These are phyloP conservation scores for Crocodylus rhombifer DNA, from an alignment of 2,797 vertebrate genomes.

Conservation along the genomic window DNA sequence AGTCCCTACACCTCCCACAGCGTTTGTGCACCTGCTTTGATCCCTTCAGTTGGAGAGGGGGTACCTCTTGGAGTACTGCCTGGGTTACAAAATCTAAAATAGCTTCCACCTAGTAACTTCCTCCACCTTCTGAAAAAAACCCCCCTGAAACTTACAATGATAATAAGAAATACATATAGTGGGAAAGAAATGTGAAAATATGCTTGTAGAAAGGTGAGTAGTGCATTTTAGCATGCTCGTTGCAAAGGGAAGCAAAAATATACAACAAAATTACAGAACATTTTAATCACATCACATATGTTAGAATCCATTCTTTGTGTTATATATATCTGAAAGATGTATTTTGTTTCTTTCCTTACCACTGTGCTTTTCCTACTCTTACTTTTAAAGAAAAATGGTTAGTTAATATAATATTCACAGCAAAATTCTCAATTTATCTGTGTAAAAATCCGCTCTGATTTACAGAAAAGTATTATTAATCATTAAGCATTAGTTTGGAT, in stretches of 20 bases:
- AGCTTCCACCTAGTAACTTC: neutral
- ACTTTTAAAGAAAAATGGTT: neutral
- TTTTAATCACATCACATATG: neutral
- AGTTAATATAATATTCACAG: neutral
- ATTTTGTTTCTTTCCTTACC: neutral
- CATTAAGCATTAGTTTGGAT: neutral
- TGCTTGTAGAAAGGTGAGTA: neutral
- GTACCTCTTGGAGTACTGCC: too few species aligned
- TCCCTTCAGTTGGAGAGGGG: too few species aligned
- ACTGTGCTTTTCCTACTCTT: neutral
- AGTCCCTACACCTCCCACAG: too few species aligned
- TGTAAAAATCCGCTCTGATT: neutral
- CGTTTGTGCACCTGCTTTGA: too few species aligned
- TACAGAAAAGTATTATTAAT: neutral
- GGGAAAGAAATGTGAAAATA: neutral
- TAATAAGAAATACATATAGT: neutral
- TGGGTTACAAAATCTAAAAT: neutral
- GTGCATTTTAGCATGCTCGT: neutral
- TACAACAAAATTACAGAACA: neutral
- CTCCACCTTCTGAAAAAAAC: neutral
- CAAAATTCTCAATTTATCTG: neutral
- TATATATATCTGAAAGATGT: neutral
- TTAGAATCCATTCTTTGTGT: neutral
- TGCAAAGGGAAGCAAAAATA: neutral
- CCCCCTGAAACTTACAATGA: neutral